Percentiles rank a stretch among this genome's conserved stretches.
Conservation (phyloP, 2,113 vertebrate genomes). For the Cacatua alba region DNA sequence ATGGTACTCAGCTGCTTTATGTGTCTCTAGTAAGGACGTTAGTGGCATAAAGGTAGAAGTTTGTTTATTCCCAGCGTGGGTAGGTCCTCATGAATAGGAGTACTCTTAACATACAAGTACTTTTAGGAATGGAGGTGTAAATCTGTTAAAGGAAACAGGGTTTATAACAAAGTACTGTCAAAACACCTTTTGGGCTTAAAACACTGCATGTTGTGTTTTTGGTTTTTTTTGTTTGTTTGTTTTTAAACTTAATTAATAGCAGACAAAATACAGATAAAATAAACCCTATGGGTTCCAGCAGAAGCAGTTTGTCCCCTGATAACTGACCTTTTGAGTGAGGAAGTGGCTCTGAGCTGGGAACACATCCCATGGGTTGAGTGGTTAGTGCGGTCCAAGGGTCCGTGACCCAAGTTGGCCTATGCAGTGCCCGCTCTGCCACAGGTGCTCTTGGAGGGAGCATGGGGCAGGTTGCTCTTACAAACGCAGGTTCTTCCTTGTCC, state of each 20-base stretch:
- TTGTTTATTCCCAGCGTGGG: rapidly evolving
- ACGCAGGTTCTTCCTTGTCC: not conserved
- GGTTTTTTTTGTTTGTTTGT: not conserved
- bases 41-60: not conserved
- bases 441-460: rapidly evolving
- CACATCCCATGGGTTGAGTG: rapidly evolving
- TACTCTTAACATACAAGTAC: not conserved
- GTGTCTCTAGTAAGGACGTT: rapidly evolving
- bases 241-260: not conserved
- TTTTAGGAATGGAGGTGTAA: not conserved
- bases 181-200: not conserved
- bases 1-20: not conserved
- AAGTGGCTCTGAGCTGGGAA: not conserved
- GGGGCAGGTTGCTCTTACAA: not conserved
- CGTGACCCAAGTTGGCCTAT: rapidly evolving
- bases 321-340: too few species aligned
- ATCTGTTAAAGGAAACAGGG: not conserved
- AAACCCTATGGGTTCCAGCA: not conserved
- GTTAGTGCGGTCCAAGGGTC: not conserved
- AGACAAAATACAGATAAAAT: not conserved
- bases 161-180: not conserved
- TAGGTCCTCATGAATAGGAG: not conserved
- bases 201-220: too few species aligned
- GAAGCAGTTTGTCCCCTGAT: not conserved
- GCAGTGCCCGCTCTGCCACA: rapidly evolving